Conservation (phyloP, 2,888 invertebrate species). For the Drosophila sordidula region DNA sequence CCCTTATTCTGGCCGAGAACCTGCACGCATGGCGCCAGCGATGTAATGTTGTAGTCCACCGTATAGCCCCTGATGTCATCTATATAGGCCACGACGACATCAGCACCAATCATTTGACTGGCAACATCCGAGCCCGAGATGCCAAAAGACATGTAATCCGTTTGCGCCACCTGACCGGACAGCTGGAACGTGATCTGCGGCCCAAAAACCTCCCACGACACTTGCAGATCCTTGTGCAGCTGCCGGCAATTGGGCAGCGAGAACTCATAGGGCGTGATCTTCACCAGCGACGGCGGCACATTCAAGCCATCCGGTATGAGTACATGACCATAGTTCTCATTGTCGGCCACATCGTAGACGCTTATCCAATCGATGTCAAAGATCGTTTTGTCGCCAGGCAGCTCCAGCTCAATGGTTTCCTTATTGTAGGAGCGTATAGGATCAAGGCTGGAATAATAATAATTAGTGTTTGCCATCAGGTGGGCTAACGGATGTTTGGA, state of each 20-base stretch:
- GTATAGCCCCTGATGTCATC: constrained; percentile 90
- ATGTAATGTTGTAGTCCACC: constrained; percentile 94
- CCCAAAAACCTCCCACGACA: constrained; percentile 96
- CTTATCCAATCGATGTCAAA: constrained; percentile 94
- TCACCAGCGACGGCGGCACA: constrained; percentile 93
- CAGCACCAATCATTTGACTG: constrained; percentile 93
- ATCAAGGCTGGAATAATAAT: constrained; percentile 88
- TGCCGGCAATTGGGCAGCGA: constrained; percentile 93
- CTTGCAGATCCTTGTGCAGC: constrained; percentile 92
- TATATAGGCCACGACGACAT: constrained; percentile 92
- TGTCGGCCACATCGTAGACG: constrained; percentile 90
- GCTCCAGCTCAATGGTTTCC: constrained; percentile 90
- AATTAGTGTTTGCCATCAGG: background rate
- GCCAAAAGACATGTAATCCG: constrained; percentile 96
- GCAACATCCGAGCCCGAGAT: constrained; percentile 90
- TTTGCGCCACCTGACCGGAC: constrained; percentile 89
- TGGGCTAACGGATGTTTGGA: background rate
- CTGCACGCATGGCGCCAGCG: constrained; percentile 93
- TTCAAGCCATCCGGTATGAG: constrained; percentile 92
- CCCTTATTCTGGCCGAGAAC: constrained; percentile 94
- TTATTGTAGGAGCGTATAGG: constrained; percentile 90
- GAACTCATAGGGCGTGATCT: constrained; percentile 88
- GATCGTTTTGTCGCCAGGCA: constrained; percentile 93
- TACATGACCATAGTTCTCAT: constrained; percentile 90
- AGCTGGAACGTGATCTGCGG: constrained; percentile 94